A percentile compares a stretch with the other conserved stretches of the same genome.
Evolutionary conservation across 2,113 vertebrate genomes (phyloP).

Genomic region (Ochotona curzoniae): DNA sequence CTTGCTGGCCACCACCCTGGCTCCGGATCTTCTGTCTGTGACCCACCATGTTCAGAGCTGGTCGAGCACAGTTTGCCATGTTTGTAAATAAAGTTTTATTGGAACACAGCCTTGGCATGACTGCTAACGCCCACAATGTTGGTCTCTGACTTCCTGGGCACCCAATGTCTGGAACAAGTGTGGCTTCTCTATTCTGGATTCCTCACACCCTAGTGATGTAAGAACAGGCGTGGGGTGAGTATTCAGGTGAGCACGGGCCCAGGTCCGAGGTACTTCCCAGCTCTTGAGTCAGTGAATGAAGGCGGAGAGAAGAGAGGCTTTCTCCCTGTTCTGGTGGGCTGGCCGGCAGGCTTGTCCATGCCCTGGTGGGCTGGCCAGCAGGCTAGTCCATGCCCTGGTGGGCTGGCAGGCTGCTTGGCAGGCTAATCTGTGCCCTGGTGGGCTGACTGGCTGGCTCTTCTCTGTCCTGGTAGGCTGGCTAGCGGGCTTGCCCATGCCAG

Average conservation of each 20-base stretch:
- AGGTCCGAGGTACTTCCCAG: not conserved
- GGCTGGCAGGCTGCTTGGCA: too few relatives aligned
- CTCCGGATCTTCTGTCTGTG: not conserved
- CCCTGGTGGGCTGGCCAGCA: too few relatives aligned
- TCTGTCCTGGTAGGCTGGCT: not conserved
- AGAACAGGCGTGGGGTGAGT: not conserved
- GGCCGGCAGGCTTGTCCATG: too few relatives aligned
- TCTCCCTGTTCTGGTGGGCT: too few relatives aligned
- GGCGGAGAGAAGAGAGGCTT: not conserved
- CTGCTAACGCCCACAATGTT: not conserved
- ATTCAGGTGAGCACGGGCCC: not conserved
- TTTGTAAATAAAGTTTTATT: constrained; percentile 22
- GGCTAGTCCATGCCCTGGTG: too few relatives aligned
- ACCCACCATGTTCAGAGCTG: not conserved
- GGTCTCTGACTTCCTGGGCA: not conserved
- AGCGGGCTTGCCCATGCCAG: too few relatives aligned
- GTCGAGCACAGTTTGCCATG: not conserved
- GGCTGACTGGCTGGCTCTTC: not conserved
- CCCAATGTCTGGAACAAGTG: not conserved
- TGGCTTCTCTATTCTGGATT: not conserved
- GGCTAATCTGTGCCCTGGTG: too few relatives aligned
- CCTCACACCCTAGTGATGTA: not conserved
- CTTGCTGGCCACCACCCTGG: not conserved
- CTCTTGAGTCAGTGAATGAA: not conserved
- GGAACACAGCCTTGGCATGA: not conserved